Evolutionary conservation across 2,888 invertebrate species (phyloP).

Genomic region (Nemurella pictetii): DNA sequence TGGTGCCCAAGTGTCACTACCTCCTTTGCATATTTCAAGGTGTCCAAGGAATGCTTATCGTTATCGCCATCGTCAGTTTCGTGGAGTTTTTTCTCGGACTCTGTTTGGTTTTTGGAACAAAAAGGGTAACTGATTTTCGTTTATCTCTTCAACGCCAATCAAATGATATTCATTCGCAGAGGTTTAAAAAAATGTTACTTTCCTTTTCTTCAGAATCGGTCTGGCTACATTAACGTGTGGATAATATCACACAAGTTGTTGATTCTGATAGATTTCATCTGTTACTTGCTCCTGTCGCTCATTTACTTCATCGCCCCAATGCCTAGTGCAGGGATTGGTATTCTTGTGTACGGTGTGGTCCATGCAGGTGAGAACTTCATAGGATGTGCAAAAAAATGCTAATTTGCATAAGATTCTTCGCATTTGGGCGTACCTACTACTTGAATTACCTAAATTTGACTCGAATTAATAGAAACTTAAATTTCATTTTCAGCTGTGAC

Average conservation of each 20-base stretch:
- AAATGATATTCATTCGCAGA: not conserved
- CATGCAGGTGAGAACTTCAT: not conserved
- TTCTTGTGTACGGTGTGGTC: not conserved
- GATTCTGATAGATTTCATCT: not conserved
- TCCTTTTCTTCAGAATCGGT: not conserved
- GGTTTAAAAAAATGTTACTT: not conserved
- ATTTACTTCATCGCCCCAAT: conserved; percentile 18
- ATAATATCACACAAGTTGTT: not conserved
- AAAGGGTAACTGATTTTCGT: not conserved
- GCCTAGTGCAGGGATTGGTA: not conserved
- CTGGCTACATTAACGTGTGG: not conserved
- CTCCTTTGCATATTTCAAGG: too few relatives aligned
- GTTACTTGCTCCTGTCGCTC: not conserved
- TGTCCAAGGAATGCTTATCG: not conserved
- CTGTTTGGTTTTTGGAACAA: conserved; percentile 1
- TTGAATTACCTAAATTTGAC: too few relatives aligned
- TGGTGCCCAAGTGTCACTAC: too few relatives aligned
- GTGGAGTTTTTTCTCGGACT: not conserved
- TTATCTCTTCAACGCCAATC: not conserved
- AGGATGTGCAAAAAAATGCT: too few relatives aligned
- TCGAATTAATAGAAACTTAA: not conserved
- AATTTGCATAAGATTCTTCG: too few relatives aligned
- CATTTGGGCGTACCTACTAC: too few relatives aligned
- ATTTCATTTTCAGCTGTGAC: not conserved
- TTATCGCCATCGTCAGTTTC: not conserved